Percentiles rank a stretch among this genome's conserved stretches.
phyloP scores from a whole-genome alignment of 2,113 vertebrate species.

The Girardinichthys multiradiatus region DNA sequence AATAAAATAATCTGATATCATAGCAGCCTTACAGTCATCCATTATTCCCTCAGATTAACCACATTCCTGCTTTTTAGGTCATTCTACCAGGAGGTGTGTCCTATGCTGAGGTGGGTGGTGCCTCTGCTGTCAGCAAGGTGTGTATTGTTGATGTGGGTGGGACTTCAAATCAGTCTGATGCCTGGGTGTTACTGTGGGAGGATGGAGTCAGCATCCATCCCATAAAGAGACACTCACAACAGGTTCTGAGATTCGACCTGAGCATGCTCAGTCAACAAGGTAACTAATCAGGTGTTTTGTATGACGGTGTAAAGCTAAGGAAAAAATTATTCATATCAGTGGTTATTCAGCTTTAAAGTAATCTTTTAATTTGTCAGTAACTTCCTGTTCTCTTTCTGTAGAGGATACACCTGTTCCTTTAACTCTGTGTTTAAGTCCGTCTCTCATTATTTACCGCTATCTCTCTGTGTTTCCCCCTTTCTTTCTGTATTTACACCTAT shows the following conservation, averaged over 20 bases:
- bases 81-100: constrained; percentile 67
- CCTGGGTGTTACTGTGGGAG: constrained; percentile 70
- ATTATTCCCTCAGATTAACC: background rate
- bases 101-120: constrained; percentile 65
- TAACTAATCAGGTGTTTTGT: constrained; percentile 22
- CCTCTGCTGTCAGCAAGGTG: constrained; percentile 67
- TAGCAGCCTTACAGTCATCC: background rate
- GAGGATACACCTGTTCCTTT: too few relatives aligned
- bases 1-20: background rate
- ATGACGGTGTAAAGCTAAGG: too few relatives aligned
- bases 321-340: too few relatives aligned
- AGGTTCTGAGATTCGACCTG: constrained; percentile 49
- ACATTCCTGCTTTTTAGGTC: constrained; percentile 55
- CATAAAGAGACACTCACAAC: constrained; percentile 16
- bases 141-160: constrained; percentile 51
- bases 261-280: constrained; percentile 44
- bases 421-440: too few relatives aligned
- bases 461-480: background rate
- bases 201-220: constrained; percentile 70
- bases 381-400: too few relatives aligned
- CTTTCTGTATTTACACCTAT: too few relatives aligned
- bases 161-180: constrained; percentile 42
- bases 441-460: too few relatives aligned
- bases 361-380: background rate
- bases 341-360: too few relatives aligned